Evolutionary conservation across 2,113 vertebrate species (phyloP), one percentile per base, ranked within the genome.

Genomic region (Coptodon rendalli): DNA sequence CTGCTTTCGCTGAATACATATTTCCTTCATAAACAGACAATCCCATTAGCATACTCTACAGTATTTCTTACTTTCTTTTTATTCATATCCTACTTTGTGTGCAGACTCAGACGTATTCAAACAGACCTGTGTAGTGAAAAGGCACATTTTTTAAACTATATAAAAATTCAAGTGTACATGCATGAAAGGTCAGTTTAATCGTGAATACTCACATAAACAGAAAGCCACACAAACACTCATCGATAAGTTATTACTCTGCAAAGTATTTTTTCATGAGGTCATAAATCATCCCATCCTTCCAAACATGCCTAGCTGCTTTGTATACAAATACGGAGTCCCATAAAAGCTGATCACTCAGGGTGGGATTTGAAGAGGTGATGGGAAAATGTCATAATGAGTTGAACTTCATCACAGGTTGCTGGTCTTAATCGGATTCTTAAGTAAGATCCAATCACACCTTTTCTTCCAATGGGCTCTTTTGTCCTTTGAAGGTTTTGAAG

Each of bases 1-100:
- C 83, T 88, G 88, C 81, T 27, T 53, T 87, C n/a, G 3, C 90
- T 80, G 86, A 93, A 91, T 90, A 84, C 68, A 92, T 86, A 91
- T 91, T 90, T 45, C 54, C 84, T 43, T 48, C 84, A 76, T 71
- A 91, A 89, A 91, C 91, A 89, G 14, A 85, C 31, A 12, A 11
- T 31, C 27, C 19, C 79, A 87, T 92, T 91, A 87, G 88, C 89
- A 93, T 89, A 83, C 17, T 14, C 19, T 52, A 68, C 40, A 40
- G 22, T 27, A 71, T 68, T 87, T 71, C 48, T n/a, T 40, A 53
- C 43, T 80, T 76, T 50, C 43, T 76, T 76, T 66, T 66, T 71
- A 86, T 91, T 90, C 34, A 85, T 40, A 68, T 89, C 63, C 66
- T 6, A 53, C 38, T 76, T 48, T 79, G 73, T n/a, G 22, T 53